Evolutionary conservation across 2,797 vertebrate species (phyloP).

Genomic region (Pyrocephalus nanus): DNA sequence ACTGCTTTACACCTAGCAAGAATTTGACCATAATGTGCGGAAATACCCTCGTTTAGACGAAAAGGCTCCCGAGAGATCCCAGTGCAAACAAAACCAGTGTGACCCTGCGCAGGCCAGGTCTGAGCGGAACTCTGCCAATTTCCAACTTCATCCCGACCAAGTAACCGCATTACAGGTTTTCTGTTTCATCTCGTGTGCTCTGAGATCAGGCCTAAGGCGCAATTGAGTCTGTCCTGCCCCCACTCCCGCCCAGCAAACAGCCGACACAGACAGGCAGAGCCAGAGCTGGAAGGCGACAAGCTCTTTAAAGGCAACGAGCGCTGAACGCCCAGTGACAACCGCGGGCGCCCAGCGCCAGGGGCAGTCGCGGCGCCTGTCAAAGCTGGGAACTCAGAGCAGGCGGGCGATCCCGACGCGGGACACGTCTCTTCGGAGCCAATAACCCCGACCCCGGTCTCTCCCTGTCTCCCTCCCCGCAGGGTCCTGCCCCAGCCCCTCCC

Average conservation of each 20-base stretch:
- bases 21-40: rapidly evolving
- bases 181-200: rapidly evolving
- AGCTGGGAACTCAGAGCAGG: too few species aligned
- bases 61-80: too few species aligned
- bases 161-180: background rate
- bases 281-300: rapidly evolving
- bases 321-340: rapidly evolving
- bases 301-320: rapidly evolving
- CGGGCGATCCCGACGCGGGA: rapidly evolving
- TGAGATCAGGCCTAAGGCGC: rapidly evolving
- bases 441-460: rapidly evolving
- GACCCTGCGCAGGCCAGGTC: rapidly evolving
- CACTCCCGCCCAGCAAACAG: background rate
- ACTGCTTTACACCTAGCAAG: background rate
- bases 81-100: rapidly evolving
- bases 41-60: background rate
- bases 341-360: rapidly evolving
- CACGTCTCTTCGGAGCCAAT: background rate
- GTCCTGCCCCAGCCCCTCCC: background rate
- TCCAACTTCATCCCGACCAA: background rate
- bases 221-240: rapidly evolving
- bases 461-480: too few species aligned
- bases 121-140: rapidly evolving
- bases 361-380: rapidly evolving
- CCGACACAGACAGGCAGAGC: rapidly evolving